These are phyloP conservation scores for Tetrao urogallus DNA, from an alignment of 2,113 vertebrate genomes.

Conservation along the genomic window DNA sequence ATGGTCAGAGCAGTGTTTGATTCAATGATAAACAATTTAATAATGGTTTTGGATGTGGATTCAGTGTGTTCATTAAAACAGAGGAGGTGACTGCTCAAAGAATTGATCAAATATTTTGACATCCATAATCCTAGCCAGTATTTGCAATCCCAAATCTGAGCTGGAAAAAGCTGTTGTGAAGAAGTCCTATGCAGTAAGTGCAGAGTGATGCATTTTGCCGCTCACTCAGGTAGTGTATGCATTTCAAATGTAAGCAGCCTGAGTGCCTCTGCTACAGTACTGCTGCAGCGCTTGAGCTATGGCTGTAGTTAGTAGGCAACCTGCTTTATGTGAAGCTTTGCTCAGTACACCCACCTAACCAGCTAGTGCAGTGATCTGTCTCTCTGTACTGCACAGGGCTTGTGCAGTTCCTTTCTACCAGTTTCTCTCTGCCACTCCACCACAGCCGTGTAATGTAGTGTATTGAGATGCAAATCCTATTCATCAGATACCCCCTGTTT, in stretches of 20 bases:
- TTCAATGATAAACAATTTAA: background rate
- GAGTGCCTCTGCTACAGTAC: background rate
- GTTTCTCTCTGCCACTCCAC: background rate
- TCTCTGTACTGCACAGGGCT: background rate
- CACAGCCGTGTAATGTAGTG: background rate
- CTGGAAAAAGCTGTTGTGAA: background rate
- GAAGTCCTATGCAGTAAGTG: background rate
- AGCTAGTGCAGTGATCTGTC: background rate
- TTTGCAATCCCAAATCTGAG: background rate
- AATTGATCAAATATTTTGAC: background rate
- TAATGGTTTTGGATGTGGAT: background rate
- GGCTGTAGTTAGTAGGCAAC: background rate
- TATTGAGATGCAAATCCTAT: background rate
- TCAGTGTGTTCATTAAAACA: background rate
- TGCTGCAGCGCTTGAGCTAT: background rate
- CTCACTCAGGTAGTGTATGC: rapidly evolving
- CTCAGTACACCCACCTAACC: rapidly evolving
- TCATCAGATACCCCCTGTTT: background rate
- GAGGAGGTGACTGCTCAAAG: background rate
- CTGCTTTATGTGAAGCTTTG: background rate
- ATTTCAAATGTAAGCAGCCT: background rate
- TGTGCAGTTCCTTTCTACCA: background rate
- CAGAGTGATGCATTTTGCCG: background rate
- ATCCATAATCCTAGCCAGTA: rapidly evolving
- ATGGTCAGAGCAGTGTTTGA: background rate